Base-by-base conservation (phyloP, 1,140 invertebrate species). In the Copidosoma floridanum region DNA sequence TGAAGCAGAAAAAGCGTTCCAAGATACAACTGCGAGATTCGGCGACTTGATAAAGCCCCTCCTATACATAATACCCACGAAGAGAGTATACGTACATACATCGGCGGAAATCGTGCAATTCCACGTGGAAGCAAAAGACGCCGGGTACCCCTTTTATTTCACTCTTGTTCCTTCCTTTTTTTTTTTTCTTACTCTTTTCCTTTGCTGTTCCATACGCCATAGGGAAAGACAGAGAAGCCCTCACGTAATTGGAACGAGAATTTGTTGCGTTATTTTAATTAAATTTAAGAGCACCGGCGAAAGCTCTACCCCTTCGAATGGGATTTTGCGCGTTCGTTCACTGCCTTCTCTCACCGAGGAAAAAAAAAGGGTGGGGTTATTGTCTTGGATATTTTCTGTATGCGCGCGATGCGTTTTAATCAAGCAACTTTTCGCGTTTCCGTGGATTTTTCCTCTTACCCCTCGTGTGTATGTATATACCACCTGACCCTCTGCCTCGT, bases 181-280 rank as follows among this genome's bases (percentile, higher is more conserved):
- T n/a, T n/a, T n/a, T n/a, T n/a, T n/a, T n/a, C n/a, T n/a, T n/a
- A n/a, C n/a, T n/a, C n/a, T n/a, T n/a, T n/a, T n/a, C n/a, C n/a
- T n/a, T n/a, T n/a, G n/a, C n/a, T n/a, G n/a, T n/a, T n/a, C n/a
- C n/a, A n/a, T n/a, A n/a, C n/a, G n/a, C n/a, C n/a, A n/a, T n/a
- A 16, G 40, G 29, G 53, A 27, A n/a, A 21, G 29, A 43, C 2
- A 14, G 27, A 56, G 32, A 55, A 43, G 27, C 24, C 26, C 7
- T 21, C 12, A 26, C 32, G 64, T 66, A 68, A 67, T 70, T 70
- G 61, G 57, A 69, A 67, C 43, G 59, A 50, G 48, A 66, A 66
- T 70, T 66, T 66, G 59, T 63, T 61, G 59, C 60, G 59, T 62
- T 63, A 64, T 67, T 71, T 69, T 65, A 69, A 69, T 68, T 59